Conservation (phyloP, 2,797 vertebrate genomes). For the Characodon lateralis region DNA sequence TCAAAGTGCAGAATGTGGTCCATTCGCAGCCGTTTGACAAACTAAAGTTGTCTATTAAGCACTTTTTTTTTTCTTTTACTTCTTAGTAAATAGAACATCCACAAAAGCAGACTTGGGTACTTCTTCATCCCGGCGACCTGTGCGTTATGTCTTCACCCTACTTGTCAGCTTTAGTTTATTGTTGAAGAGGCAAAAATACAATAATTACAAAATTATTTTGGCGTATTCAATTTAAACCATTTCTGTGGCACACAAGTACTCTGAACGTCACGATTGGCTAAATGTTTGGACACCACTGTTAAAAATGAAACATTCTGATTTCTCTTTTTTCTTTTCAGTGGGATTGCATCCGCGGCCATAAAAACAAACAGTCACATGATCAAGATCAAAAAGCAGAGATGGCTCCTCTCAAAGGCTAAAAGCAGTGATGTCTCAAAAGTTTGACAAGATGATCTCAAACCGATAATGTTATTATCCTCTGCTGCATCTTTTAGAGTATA, state of each 20-base stretch:
- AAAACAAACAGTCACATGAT: slow-evolving; percentile 11
- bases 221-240: too few species aligned
- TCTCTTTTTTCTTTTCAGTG: slow-evolving; percentile 45
- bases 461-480: not conserved
- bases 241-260: too few species aligned
- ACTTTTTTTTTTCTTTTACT: too few species aligned
- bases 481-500: not conserved
- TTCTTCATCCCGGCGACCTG: too few species aligned
- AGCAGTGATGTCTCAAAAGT: not conserved
- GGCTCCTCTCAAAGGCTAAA: slow-evolving; percentile 23
- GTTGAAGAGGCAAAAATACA: not conserved
- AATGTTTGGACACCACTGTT: not conserved
- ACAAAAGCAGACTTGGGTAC: not conserved
- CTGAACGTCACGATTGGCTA: not conserved
- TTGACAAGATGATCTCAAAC: not conserved
- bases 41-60: too few species aligned
- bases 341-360: slow-evolving; percentile 37
- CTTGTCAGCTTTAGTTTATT: not conserved
- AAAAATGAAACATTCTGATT: not conserved
- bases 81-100: not conserved
- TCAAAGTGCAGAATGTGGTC: too few species aligned
- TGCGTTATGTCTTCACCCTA: too few species aligned
- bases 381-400: slow-evolving; percentile 9
- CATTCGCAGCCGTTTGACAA: too few species aligned
- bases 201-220: not conserved